Conservation (phyloP, 2,888 invertebrate species). For the Xiphydria camelus region DNA sequence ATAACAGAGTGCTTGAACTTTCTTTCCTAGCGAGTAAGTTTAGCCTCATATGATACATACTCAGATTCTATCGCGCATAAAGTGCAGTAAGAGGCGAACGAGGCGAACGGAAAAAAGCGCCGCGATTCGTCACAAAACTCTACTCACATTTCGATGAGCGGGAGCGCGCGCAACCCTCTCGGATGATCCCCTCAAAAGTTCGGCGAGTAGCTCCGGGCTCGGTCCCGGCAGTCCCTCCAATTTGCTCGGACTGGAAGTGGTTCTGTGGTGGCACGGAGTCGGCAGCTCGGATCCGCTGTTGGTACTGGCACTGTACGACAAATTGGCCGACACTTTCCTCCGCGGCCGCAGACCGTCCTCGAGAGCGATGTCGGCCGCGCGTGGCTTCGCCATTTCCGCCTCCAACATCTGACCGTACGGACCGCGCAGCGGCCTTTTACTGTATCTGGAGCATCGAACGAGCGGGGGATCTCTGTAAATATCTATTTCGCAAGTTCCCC, state of each 20-base stretch:
- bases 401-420: slow-evolving; percentile 82
- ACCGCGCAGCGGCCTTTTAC: slow-evolving; percentile 74
- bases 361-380: slow-evolving; percentile 51
- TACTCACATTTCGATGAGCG: slow-evolving; percentile 49
- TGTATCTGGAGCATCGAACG: slow-evolving; percentile 62
- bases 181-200: slow-evolving; percentile 77
- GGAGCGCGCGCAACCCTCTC: slow-evolving; percentile 67
- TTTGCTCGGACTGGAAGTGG: slow-evolving; percentile 80
- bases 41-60: no score
- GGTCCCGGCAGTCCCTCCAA: slow-evolving; percentile 67
- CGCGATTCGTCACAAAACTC: slow-evolving; percentile 8
- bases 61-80: no score
- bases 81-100: no score
- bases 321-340: slow-evolving; percentile 67
- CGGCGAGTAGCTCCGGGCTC: slow-evolving; percentile 73
- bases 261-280: slow-evolving; percentile 72
- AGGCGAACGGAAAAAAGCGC: no score
- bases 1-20: no score
- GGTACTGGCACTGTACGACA: slow-evolving; percentile 51
- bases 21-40: no score
- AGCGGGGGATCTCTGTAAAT: slow-evolving; percentile 38
- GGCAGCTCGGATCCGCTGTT: slow-evolving; percentile 55
- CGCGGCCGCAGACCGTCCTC: slow-evolving; percentile 56
- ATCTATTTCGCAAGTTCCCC: no score
- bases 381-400: slow-evolving; percentile 78